A percentile compares a stretch with the other conserved stretches of the same genome.
Conservation (phyloP, 2,888 invertebrate genomes). For the Pogonocherus hispidulus region DNA sequence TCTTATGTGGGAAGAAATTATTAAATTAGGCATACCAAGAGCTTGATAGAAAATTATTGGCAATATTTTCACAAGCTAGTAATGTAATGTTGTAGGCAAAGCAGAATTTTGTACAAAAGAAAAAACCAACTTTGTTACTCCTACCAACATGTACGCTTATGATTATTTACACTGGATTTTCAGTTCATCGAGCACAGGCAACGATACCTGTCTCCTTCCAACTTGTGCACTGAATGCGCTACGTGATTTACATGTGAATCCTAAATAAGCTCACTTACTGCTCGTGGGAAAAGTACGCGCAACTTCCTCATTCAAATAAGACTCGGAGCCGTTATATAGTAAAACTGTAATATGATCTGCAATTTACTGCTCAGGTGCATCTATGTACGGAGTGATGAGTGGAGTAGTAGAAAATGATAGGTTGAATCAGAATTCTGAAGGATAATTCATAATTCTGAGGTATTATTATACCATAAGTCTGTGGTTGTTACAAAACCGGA, state of each 20-base stretch:
- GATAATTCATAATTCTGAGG: too few relatives aligned
- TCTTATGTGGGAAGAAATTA: too few relatives aligned
- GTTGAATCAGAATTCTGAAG: not conserved
- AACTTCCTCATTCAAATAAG: constrained; percentile 60
- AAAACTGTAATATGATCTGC: constrained; percentile 47
- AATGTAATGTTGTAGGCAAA: too few relatives aligned
- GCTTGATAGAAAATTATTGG: too few relatives aligned
- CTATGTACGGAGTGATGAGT: not conserved
- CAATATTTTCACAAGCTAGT: too few relatives aligned
- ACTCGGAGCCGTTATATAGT: constrained; percentile 56
- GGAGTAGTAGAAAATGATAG: not conserved
- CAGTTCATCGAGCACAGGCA: constrained; percentile 14
- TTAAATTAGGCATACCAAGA: too few relatives aligned
- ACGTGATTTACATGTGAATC: constrained; percentile 38
- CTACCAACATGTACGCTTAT: constrained; percentile 6
- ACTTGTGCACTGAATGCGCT: constrained; percentile 1
- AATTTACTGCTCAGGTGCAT: constrained; percentile 32
- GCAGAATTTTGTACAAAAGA: too few relatives aligned
- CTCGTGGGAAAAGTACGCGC: constrained; percentile 57
- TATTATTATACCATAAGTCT: too few relatives aligned
- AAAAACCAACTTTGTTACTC: too few relatives aligned
- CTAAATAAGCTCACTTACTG: constrained; percentile 43
- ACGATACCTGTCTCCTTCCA: constrained; percentile 12
- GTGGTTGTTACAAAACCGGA: too few relatives aligned
- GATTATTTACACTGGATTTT: constrained; percentile 9